phyloP scores from a whole-genome alignment of 2,113 vertebrate species.

The Xenus cinereus region DNA sequence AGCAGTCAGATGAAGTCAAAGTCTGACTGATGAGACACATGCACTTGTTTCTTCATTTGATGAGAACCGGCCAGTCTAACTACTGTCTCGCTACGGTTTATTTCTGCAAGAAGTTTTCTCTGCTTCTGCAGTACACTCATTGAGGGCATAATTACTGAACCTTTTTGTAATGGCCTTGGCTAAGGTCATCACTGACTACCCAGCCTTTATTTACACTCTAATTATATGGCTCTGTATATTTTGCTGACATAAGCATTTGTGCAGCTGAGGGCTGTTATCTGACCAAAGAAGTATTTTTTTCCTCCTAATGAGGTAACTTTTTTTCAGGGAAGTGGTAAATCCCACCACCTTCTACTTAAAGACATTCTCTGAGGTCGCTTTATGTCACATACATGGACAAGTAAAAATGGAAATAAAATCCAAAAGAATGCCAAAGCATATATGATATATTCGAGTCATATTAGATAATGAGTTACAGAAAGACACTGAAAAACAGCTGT shows the following conservation, averaged over 20 bases:
- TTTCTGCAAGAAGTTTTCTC: neutral
- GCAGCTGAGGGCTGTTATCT: neutral
- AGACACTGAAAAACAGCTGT: neutral
- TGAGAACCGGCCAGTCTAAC: neutral
- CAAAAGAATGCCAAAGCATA: neutral
- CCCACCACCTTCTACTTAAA: neutral
- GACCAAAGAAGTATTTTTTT: neutral
- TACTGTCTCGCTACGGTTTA: neutral
- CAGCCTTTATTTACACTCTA: neutral
- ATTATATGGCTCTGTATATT: neutral
- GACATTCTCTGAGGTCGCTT: neutral
- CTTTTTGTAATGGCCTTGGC: neutral
- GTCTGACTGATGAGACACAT: neutral
- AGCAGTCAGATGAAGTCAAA: neutral
- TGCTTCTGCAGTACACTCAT: neutral
- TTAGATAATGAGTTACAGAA: neutral
- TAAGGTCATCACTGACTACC: neutral
- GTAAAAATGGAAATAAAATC: neutral
- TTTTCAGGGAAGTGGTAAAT: neutral
- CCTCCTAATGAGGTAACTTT: neutral
- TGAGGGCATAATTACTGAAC: neutral
- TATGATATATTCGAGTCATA: neutral
- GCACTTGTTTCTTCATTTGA: neutral
- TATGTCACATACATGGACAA: neutral
- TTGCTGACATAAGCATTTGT: neutral